These are phyloP conservation scores for Poeciliopsis prolifica DNA, from an alignment of 2,113 vertebrate genomes.

Conservation along the genomic window DNA sequence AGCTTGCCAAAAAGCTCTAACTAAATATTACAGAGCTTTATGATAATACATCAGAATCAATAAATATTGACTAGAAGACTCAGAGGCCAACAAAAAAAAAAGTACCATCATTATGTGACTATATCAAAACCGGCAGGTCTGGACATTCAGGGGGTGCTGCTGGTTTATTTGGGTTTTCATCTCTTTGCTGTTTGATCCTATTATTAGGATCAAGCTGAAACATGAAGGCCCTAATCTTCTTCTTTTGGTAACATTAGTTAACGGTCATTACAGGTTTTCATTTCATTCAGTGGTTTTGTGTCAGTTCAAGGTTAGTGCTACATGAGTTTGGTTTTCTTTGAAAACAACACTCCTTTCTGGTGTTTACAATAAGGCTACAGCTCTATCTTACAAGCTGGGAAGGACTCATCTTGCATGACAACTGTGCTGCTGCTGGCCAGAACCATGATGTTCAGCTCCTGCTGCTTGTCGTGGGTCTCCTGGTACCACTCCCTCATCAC, in stretches of 20 bases:
- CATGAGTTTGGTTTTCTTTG: constrained; percentile 37
- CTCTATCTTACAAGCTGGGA: constrained; percentile 98
- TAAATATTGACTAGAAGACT: constrained; percentile 20
- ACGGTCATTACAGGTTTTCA: constrained; percentile 18
- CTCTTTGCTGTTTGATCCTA: constrained; percentile 4
- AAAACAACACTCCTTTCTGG: constrained; percentile 14
- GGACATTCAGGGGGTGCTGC: constrained; percentile 10
- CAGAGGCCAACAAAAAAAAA: constrained; percentile 13
- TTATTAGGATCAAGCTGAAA: neutral
- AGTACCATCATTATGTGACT: constrained; percentile 24
- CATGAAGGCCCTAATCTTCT: neutral
- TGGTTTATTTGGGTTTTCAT: constrained; percentile 18
- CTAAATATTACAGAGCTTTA: constrained; percentile 15
- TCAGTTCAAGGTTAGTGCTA: constrained; percentile 49
- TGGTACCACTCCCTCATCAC: constrained; percentile 99
- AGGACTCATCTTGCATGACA: constrained; percentile 99
- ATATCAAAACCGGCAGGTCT: constrained; percentile 1
- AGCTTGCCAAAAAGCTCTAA: constrained; percentile 29
- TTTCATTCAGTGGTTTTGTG: constrained; percentile 41
- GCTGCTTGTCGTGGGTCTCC: constrained; percentile 96
- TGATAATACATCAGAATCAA: constrained; percentile 18
- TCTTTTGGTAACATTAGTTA: constrained; percentile 17
- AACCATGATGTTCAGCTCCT: constrained; percentile 98
- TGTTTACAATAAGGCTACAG: constrained; percentile 77
- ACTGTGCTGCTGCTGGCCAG: constrained; percentile 98